Evolutionary conservation across 2,888 invertebrate genomes (phyloP).

Genomic region (Xestia rhomboidea): DNA sequence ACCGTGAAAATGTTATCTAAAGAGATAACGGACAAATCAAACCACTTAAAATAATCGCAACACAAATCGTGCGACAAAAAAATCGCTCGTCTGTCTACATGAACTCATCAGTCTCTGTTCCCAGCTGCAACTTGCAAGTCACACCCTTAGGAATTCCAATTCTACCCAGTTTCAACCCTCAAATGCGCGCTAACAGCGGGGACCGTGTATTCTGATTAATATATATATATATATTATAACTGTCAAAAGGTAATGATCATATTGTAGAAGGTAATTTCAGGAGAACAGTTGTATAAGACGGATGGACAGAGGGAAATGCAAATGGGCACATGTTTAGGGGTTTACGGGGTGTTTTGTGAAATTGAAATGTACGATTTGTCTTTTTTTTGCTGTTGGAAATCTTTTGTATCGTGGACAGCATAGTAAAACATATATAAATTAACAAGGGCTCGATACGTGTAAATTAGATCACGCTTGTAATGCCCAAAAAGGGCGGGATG

Average conservation of each 20-base stretch:
- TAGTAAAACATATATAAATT: not conserved
- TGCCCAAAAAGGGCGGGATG: not conserved
- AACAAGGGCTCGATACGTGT: not conserved
- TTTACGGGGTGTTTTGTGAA: not conserved
- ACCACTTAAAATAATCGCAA: not conserved
- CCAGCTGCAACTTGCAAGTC: constrained; percentile 72
- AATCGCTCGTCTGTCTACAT: constrained; percentile 59
- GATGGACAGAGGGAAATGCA: not conserved
- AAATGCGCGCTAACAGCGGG: constrained; percentile 7
- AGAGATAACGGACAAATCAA: not conserved
- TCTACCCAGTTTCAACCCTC: constrained; percentile 31
- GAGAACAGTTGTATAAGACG: constrained; percentile 4
- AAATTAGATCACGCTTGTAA: not conserved
- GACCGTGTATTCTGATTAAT: constrained; percentile 49
- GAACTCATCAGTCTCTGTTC: constrained; percentile 69
- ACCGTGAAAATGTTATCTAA: not conserved
- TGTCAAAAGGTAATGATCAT: constrained; percentile 37
- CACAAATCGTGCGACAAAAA: constrained; percentile 39
- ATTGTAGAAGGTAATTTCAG: constrained; percentile 38
- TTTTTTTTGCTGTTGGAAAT: not conserved
- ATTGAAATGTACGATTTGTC: constrained; percentile 36
- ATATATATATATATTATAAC: constrained; percentile 61
- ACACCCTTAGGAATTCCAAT: constrained; percentile 69
- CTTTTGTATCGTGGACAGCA: not conserved
- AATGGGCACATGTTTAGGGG: constrained; percentile 8